A percentile compares a stretch with the other conserved stretches of the same genome.
phyloP scores from a whole-genome alignment of 1,140 invertebrate species.

The Bombus terrestris region DNA sequence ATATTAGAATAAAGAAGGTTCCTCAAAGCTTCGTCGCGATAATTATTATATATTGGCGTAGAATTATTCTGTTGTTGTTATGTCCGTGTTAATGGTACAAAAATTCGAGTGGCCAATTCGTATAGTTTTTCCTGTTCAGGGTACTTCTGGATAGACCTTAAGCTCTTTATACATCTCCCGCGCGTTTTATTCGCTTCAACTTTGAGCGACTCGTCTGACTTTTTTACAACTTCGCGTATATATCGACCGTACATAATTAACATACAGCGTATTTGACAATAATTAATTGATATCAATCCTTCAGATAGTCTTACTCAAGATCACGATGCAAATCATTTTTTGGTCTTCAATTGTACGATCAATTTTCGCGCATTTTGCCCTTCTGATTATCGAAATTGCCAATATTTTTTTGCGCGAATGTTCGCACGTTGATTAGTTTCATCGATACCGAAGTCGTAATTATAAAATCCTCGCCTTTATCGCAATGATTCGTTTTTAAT shows the following conservation, averaged over 20 bases:
- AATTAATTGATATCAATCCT: conserved; percentile 60
- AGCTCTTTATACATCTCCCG: conserved; percentile 30
- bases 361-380: not conserved
- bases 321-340: not conserved
- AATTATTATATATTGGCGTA: not conserved
- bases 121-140: conserved; percentile 10
- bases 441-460: not conserved
- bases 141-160: conserved; percentile 30
- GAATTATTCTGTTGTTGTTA: not conserved
- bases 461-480: not conserved
- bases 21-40: conserved; percentile 21
- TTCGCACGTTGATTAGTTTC: not conserved
- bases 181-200: conserved; percentile 35
- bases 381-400: not conserved
- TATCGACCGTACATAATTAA: conserved; percentile 43
- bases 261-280: conserved; percentile 60
- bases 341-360: not conserved
- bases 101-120: conserved; percentile 35
- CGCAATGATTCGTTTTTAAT: not conserved
- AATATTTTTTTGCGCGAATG: not conserved
- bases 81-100: conserved; percentile 1
- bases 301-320: conserved; percentile 31
- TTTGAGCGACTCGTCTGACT: conserved; percentile 20
- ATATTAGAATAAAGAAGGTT: not conserved
- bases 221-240: conserved; percentile 32